These are phyloP conservation scores for Tetragonisca angustula DNA, from an alignment of 2,888 invertebrate species.

Conservation along the genomic window DNA sequence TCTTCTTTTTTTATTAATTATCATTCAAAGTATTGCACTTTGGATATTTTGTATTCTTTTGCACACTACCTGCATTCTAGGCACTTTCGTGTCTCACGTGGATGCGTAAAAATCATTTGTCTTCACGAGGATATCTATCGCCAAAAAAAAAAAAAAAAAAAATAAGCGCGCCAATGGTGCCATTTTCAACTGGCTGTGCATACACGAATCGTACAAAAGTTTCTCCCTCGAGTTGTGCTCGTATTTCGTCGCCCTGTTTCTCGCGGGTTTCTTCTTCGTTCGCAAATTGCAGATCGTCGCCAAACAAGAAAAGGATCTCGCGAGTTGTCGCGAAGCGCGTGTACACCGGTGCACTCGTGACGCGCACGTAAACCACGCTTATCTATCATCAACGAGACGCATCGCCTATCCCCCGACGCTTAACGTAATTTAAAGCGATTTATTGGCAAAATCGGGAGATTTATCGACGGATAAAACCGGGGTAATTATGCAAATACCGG, in stretches of 20 bases:
- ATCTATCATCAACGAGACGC: slow-evolving; percentile 11
- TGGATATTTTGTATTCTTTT: too few species aligned
- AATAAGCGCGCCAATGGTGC: too few species aligned
- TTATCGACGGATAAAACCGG: slow-evolving; percentile 34
- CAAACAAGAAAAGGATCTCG: slow-evolving; percentile 59
- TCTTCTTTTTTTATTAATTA: too few species aligned
- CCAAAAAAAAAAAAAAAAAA: too few species aligned
- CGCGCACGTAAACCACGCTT: slow-evolving; percentile 3
- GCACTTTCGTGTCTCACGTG: too few species aligned
- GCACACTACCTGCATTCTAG: too few species aligned
- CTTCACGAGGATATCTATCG: too few species aligned
- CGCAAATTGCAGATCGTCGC: slow-evolving; percentile 49
- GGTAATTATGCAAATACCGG: slow-evolving; percentile 48
- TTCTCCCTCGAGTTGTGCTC: slow-evolving; percentile 26
- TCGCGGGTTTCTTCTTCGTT: slow-evolving; percentile 24
- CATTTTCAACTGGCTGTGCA: too few species aligned
- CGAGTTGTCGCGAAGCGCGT: background rate
- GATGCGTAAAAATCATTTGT: too few species aligned
- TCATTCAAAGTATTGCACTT: too few species aligned
- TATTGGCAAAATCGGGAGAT: slow-evolving; percentile 50
- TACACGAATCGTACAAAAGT: too few species aligned
- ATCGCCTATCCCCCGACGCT: background rate
- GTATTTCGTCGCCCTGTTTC: slow-evolving; percentile 10
- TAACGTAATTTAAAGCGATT: slow-evolving; percentile 28
- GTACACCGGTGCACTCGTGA: slow-evolving; percentile 18